Base-by-base conservation (phyloP, 2,113 vertebrate genomes). In the Mesembrinibis cayennensis region DNA sequence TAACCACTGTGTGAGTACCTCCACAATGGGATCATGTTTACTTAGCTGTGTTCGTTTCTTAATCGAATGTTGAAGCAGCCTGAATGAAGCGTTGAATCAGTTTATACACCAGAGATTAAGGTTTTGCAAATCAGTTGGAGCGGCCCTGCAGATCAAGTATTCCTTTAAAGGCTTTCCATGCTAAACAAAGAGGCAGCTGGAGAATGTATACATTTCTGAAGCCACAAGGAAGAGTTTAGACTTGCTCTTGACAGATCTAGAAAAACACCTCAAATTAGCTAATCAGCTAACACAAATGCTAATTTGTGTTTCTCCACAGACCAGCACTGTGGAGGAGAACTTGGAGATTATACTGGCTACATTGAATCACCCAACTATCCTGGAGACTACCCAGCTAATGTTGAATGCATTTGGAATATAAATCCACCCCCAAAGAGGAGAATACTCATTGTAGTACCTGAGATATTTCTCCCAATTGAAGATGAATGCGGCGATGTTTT, bases 351-450 rank as follows among this genome's bases (percentile, higher is more conserved):
- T 62, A 98, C 98, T 0, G 98, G 98, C 69, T 99, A 98, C 89
- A 98, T 99, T 34, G 98, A 99, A 89, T 98, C 98, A 1, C 98
- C 98, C 86, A 99, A 99, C 96, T 99, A 98, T 80, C 98, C 98
- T 7, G 98, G 98, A 30, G 98, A 99, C 94, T 99, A 99, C 93
- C 98, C 98, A 9, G 98, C 98, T 86, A 98, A 98, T 0, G 98
- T 98, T 1, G 98, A 99, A 88, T 99, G 98, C 25, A 98, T 98
- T 62, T 98, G 98, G 98, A 98, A 98, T 90, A 98, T 99, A 81
- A 98, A 98, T 2, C 98, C 98, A 5, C 98, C 98, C 23, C 98
- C 98, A 34, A 98, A 99, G 89, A 98, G 98, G 63, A 96, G 98
- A 87, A 98, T 99, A 87, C 98, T 99, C 83, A 98, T 99, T 0